Evolutionary conservation across 2,888 invertebrate species (phyloP).

Genomic region (Drosophila paranaensis): DNA sequence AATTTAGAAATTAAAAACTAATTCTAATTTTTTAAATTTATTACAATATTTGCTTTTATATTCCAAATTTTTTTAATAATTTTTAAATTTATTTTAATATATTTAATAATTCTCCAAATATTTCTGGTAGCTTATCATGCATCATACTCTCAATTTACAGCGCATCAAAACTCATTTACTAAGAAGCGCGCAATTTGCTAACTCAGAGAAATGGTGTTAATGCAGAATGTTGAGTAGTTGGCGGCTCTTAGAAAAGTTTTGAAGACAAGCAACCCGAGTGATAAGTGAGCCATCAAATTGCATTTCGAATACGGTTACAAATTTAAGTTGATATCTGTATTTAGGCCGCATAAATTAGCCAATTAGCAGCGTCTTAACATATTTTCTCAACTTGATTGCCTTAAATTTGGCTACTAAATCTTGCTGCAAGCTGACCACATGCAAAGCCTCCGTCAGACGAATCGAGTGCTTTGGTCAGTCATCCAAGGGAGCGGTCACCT

Average conservation of each 20-base stretch:
- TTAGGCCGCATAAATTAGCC: background rate
- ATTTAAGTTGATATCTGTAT: background rate
- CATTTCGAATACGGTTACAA: background rate
- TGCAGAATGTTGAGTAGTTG: background rate
- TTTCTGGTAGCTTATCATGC: too few relatives aligned
- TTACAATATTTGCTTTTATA: too few relatives aligned
- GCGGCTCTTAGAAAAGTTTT: background rate
- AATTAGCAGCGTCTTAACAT: background rate
- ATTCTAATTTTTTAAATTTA: background rate
- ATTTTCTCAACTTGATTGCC: background rate
- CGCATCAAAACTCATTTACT: slow-evolving; percentile 30
- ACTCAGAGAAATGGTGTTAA: slow-evolving; percentile 31
- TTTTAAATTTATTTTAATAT: background rate
- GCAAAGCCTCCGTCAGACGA: slow-evolving; percentile 7
- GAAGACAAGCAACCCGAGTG: background rate
- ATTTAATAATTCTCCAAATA: too few relatives aligned
- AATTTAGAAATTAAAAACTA: too few relatives aligned
- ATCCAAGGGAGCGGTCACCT: slow-evolving; percentile 19
- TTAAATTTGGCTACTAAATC: slow-evolving; percentile 1
- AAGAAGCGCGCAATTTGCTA: slow-evolving; percentile 25
- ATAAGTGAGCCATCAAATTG: slow-evolving; percentile 7
- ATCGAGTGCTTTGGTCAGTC: slow-evolving; percentile 8
- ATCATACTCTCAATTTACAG: too few relatives aligned
- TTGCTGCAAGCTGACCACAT: slow-evolving; percentile 27
- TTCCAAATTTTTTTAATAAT: background rate